Percentiles rank a stretch among this genome's conserved stretches.
Evolutionary conservation across 2,888 invertebrate species (phyloP).

Genomic region (Chirona hameri): DNA sequence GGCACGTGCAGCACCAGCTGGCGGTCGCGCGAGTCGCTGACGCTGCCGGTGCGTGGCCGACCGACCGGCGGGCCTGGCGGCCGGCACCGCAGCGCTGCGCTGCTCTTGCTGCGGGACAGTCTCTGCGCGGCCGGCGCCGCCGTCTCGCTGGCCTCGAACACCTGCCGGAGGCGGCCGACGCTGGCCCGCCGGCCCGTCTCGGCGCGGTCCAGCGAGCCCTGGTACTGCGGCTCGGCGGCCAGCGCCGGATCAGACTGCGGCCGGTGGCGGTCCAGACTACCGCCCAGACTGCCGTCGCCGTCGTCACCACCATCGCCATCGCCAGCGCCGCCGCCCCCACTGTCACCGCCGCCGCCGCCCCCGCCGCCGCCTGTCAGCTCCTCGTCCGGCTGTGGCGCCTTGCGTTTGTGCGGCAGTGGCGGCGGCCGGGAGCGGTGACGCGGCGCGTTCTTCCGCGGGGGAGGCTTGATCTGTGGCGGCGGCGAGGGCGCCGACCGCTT

Average conservation of each 20-base stretch:
- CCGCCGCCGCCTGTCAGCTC: background rate
- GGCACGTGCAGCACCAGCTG: background rate
- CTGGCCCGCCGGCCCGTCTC: background rate
- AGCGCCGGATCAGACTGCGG: background rate
- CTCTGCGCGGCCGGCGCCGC: background rate
- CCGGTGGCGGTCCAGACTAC: background rate
- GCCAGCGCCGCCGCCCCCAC: background rate
- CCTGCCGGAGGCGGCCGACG: constrained; percentile 5
- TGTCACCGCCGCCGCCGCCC: background rate
- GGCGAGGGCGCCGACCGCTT: background rate
- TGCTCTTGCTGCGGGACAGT: constrained; percentile 12
- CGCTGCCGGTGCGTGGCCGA: background rate
- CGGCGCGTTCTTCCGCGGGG: background rate
- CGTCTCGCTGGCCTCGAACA: background rate
- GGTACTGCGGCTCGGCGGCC: background rate
- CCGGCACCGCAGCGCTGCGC: background rate
- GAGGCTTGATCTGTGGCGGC: constrained; percentile 9
- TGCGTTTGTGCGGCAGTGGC: background rate
- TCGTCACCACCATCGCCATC: background rate
- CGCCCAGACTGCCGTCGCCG: background rate
- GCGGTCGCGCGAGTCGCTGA: background rate
- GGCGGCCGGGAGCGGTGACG: background rate
- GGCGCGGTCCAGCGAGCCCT: constrained; percentile 9
- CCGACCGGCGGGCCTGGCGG: background rate
- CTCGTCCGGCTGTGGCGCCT: background rate